A percentile compares a stretch with the other conserved stretches of the same genome.
Evolutionary conservation across 2,797 vertebrate genomes (phyloP).

Genomic region (Natrix natrix): DNA sequence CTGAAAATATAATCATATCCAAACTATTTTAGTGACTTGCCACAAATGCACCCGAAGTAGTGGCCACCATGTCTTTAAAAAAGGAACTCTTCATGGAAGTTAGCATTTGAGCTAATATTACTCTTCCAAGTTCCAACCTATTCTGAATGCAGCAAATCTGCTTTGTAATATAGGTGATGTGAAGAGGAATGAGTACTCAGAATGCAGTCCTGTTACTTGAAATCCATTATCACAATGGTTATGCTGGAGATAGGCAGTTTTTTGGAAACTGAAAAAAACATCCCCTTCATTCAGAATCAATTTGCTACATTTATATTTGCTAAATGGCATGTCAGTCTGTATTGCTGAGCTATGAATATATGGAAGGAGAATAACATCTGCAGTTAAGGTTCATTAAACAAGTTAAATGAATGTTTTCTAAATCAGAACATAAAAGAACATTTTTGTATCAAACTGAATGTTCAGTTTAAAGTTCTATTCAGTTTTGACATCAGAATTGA

Average conservation of each 20-base stretch:
- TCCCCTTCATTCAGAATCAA: not conserved
- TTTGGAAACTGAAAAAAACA: not conserved
- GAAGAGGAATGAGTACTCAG: not conserved
- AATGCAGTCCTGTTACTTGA: not conserved
- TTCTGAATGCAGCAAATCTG: not conserved
- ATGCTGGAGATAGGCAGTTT: not conserved
- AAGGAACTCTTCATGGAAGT: not conserved
- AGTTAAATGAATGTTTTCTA: not conserved
- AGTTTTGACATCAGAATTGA: not conserved
- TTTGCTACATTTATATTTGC: not conserved
- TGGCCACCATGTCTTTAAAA: not conserved
- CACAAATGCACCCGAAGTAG: not conserved
- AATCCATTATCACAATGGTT: not conserved
- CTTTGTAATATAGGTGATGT: not conserved
- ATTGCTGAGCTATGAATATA: not conserved
- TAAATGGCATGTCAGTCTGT: not conserved
- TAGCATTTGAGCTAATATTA: not conserved
- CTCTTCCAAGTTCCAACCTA: not conserved
- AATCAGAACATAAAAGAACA: not conserved
- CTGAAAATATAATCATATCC: not conserved
- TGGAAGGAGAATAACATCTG: not conserved
- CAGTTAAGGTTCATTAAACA: not conserved
- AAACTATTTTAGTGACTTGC: not conserved
- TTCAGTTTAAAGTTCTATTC: not conserved
- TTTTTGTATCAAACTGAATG: not conserved